phyloP scores from a whole-genome alignment of 2,888 invertebrate species.

The Eumerus sabulonum region DNA sequence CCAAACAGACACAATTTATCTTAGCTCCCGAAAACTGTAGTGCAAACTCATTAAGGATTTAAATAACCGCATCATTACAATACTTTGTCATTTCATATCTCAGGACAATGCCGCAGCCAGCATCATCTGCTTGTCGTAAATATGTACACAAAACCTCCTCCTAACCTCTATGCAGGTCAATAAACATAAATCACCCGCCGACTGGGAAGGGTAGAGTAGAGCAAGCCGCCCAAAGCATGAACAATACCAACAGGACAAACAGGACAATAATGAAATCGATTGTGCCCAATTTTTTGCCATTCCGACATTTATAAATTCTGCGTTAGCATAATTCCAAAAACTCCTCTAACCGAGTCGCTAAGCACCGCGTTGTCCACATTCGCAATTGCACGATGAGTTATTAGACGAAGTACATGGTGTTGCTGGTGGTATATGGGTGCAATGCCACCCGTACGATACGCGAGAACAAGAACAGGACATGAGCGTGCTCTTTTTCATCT shows the following conservation, averaged over 20 bases:
- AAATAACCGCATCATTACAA: conserved; percentile 65
- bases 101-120: conserved; percentile 26
- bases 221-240: no score
- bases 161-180: conserved; percentile 64
- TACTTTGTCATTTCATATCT: conserved; percentile 59
- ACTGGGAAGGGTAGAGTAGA: neutral
- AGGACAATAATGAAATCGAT: conserved; percentile 54
- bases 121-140: conserved; percentile 57
- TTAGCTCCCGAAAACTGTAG: neutral
- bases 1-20: neutral
- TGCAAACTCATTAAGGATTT: conserved; percentile 58
- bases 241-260: no score
- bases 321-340: conserved; percentile 51
- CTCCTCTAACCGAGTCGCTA: conserved; percentile 28
- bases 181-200: conserved; percentile 60
- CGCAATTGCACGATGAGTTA: conserved; percentile 55
- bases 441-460: conserved; percentile 18
- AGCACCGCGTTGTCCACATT: conserved; percentile 28
- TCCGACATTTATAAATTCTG: conserved; percentile 49
- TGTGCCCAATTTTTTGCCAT: conserved; percentile 59
- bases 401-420: conserved; percentile 28
- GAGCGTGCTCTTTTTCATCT: conserved; percentile 56
- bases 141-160: conserved; percentile 40
- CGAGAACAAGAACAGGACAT: conserved; percentile 25
- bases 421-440: conserved; percentile 1